Evolutionary conservation across 2,113 vertebrate genomes (phyloP).

Genomic region (Leptocoma aspasia): DNA sequence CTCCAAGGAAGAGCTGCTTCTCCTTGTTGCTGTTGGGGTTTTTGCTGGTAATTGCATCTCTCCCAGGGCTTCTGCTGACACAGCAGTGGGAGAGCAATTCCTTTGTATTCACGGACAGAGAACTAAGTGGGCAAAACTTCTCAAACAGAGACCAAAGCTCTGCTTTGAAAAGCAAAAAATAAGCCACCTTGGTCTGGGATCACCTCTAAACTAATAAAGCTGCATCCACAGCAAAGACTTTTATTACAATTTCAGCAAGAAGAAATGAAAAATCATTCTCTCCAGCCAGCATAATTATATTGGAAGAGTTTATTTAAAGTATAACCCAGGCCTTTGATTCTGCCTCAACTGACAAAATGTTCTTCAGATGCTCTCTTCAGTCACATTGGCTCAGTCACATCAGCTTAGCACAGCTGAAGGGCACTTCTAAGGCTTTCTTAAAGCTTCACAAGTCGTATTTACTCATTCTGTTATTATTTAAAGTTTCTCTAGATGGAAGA

Average conservation of each 20-base stretch:
- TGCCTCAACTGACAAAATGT: not conserved
- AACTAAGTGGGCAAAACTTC: not conserved
- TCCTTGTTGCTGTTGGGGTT: not conserved
- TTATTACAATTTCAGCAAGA: not conserved
- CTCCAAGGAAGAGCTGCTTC: not conserved
- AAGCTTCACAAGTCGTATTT: not conserved
- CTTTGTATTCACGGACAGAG: not conserved
- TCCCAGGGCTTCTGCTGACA: constrained; percentile 3
- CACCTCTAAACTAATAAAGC: not conserved
- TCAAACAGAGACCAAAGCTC: not conserved
- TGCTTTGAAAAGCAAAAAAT: constrained; percentile 27
- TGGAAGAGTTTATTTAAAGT: not conserved
- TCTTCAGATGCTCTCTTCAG: not conserved
- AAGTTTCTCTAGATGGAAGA: not conserved
- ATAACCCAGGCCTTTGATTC: constrained; percentile 2
- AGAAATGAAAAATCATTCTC: constrained; percentile 4
- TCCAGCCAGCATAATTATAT: not conserved
- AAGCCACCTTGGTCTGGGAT: not conserved
- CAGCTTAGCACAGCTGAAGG: not conserved
- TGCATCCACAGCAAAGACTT: not conserved
- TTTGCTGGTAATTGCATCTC: not conserved
- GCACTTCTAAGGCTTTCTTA: not conserved
- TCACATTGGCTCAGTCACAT: not conserved
- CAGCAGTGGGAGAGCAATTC: not conserved
- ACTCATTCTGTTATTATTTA: not conserved